A percentile compares a stretch with the other conserved stretches of the same genome.
phyloP scores from a whole-genome alignment of 1,140 invertebrate species.

The Drepana arcuata region DNA sequence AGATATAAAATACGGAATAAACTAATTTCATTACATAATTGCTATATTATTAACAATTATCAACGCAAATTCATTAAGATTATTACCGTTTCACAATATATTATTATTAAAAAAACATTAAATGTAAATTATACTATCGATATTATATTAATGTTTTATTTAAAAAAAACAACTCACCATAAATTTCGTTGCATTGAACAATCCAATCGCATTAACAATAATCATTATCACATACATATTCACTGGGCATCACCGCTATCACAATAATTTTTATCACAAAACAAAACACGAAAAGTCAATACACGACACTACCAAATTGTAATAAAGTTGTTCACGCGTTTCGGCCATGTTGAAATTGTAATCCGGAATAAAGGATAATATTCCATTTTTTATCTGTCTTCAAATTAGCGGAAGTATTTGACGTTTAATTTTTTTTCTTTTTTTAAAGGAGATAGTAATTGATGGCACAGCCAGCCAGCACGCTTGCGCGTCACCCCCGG shows the following conservation, averaged over 20 bases:
- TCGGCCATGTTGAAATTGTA: constrained; percentile 15
- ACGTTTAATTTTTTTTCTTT: constrained; percentile 40
- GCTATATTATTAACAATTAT: no score
- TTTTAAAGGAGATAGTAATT: constrained; percentile 16
- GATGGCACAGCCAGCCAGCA: constrained; percentile 25
- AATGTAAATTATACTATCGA: no score
- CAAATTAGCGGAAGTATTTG: constrained; percentile 29
- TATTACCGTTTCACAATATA: no score
- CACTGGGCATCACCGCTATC: constrained; percentile 58
- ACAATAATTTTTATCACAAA: constrained; percentile 63
- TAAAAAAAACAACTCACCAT: constrained; percentile 31
- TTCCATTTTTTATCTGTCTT: constrained; percentile 29
- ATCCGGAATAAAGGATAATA: constrained; percentile 5
- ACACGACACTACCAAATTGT: constrained; percentile 28
- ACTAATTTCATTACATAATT: no score
- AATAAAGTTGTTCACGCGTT: constrained; percentile 22
- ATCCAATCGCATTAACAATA: constrained; percentile 57
- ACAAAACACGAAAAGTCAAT: constrained; percentile 62
- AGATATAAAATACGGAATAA: no score
- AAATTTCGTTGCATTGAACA: constrained; percentile 41
- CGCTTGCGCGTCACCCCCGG: constrained; percentile 36
- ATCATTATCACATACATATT: constrained; percentile 61
- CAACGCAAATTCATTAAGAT: no score
- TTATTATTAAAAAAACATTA: no score
- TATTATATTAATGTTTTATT: no score